Evolutionary conservation across 2,797 vertebrate species (phyloP).

Genomic region (Xenops minutus): DNA sequence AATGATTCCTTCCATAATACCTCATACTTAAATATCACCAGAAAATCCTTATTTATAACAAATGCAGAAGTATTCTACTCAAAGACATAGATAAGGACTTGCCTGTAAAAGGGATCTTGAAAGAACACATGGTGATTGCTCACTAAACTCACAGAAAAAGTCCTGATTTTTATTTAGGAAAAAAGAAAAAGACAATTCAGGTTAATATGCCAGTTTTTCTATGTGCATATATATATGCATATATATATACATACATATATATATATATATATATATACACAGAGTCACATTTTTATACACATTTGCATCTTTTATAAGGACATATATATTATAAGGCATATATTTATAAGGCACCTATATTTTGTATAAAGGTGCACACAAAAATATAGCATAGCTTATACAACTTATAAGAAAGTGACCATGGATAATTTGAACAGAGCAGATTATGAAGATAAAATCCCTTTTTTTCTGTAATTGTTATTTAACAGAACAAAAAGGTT

Average conservation of each 20-base stretch:
- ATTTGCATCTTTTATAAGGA: not conserved
- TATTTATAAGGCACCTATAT: too few relatives aligned
- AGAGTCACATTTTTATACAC: not conserved
- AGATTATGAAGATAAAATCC: not conserved
- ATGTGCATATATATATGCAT: too few relatives aligned
- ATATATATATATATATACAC: not conserved
- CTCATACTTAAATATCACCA: not conserved
- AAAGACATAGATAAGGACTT: slow-evolving; percentile 48
- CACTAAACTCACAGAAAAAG: slow-evolving; percentile 99
- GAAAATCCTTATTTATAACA: not conserved
- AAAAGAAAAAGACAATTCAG: not conserved
- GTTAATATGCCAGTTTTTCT: not conserved
- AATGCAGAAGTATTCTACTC: not conserved
- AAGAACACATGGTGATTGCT: slow-evolving; percentile 97
- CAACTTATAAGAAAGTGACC: not conserved
- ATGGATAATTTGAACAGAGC: not conserved
- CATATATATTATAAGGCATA: too few relatives aligned
- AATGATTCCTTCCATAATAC: not conserved
- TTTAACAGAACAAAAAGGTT: not conserved
- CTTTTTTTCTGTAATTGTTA: not conserved
- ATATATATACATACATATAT: too few relatives aligned
- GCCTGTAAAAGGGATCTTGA: slow-evolving; percentile 96
- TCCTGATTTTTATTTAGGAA: slow-evolving; percentile 78
- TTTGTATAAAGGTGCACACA: not conserved
- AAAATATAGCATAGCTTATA: not conserved